phyloP scores from a whole-genome alignment of 2,888 invertebrate species.

The Ochropacha duplaris region DNA sequence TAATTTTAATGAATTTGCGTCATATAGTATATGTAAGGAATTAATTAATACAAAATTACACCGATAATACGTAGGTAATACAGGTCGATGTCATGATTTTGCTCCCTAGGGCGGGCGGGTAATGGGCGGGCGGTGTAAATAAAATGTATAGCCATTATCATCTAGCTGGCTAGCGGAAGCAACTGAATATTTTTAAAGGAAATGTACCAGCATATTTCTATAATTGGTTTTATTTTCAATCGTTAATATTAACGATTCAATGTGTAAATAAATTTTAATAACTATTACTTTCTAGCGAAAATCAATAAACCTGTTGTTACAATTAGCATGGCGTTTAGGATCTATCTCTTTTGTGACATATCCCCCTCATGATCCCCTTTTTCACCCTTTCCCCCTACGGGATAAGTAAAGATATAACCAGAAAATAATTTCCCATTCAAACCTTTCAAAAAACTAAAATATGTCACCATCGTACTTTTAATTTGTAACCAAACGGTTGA shows the following conservation, averaged over 20 bases:
- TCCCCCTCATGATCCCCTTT: too few relatives aligned
- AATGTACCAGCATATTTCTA: neutral
- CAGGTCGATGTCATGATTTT: slow-evolving; percentile 18
- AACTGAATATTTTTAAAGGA: slow-evolving; percentile 15
- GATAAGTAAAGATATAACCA: too few relatives aligned
- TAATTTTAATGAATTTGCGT: neutral
- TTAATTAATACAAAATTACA: neutral
- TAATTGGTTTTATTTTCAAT: neutral
- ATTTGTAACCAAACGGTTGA: too few relatives aligned
- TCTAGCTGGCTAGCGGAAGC: slow-evolving; percentile 14
- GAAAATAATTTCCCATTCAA: too few relatives aligned
- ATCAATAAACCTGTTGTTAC: too few relatives aligned
- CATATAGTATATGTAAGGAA: neutral
- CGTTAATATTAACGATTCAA: neutral
- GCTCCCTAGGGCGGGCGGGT: slow-evolving; percentile 11
- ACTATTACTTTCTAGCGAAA: too few relatives aligned
- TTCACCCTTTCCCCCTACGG: too few relatives aligned
- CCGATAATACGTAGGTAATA: slow-evolving; percentile 18
- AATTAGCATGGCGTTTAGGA: too few relatives aligned
- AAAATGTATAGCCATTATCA: slow-evolving; percentile 27
- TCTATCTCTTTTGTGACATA: too few relatives aligned
- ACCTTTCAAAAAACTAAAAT: too few relatives aligned
- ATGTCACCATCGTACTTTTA: too few relatives aligned
- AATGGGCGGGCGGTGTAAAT: slow-evolving; percentile 26
- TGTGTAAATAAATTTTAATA: too few relatives aligned